phyloP scores from a whole-genome alignment of 2,797 vertebrate genomes.

The Squalus acanthias region DNA sequence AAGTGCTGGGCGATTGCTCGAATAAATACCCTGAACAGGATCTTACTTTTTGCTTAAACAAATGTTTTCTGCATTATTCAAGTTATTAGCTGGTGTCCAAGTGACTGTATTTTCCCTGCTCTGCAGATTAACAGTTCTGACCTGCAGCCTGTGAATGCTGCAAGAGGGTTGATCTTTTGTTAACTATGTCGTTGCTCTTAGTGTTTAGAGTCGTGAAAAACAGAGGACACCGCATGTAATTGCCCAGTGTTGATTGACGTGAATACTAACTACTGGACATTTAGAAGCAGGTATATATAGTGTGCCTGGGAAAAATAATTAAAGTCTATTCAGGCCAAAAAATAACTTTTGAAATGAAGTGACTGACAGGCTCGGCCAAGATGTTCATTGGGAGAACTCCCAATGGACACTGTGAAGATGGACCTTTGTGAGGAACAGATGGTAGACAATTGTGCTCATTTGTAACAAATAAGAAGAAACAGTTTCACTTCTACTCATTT shows the following conservation, averaged over 20 bases:
- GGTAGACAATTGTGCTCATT: background rate
- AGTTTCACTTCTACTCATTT: background rate
- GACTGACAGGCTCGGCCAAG: background rate
- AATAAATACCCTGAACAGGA: background rate
- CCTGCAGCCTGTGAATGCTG: constrained; percentile 9
- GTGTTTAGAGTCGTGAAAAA: background rate
- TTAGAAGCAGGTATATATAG: background rate
- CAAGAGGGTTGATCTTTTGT: background rate
- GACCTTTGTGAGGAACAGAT: background rate
- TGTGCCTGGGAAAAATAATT: background rate
- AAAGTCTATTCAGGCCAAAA: background rate
- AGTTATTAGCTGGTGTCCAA: constrained; percentile 11
- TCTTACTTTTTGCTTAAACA: constrained; percentile 2
- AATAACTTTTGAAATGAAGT: background rate
- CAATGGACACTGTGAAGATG: background rate
- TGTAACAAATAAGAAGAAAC: constrained; percentile 22
- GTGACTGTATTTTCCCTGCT: background rate
- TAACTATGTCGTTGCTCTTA: background rate
- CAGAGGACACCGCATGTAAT: no score
- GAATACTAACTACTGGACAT: background rate
- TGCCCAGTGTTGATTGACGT: background rate
- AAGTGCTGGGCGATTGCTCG: background rate
- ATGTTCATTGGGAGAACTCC: background rate
- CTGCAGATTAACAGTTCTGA: constrained; percentile 17
- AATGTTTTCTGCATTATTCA: constrained; percentile 28